Evolutionary conservation across 2,888 invertebrate genomes (phyloP).

Genomic region (Acheta domesticus): DNA sequence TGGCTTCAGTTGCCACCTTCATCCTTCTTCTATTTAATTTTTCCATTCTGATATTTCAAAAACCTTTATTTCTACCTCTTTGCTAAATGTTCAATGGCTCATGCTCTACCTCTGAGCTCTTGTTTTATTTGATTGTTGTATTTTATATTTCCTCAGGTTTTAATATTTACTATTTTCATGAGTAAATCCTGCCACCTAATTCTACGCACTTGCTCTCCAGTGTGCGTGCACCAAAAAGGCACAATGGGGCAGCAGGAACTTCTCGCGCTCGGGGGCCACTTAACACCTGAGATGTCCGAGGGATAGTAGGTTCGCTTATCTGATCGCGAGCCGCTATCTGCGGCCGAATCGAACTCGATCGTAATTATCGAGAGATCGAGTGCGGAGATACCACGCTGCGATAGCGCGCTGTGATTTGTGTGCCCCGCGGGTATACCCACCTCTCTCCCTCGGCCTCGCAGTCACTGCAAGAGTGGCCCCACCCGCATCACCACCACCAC

Average conservation of each 20-base stretch:
- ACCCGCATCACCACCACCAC: background rate
- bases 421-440: too few relatives aligned
- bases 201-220: background rate
- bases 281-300: slow-evolving; percentile 4
- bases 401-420: background rate
- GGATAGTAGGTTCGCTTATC: background rate
- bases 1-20: too few relatives aligned
- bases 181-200: too few relatives aligned
- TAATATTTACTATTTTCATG: too few relatives aligned
- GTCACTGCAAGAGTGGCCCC: background rate
- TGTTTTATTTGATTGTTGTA: too few relatives aligned
- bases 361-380: background rate
- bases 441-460: too few relatives aligned
- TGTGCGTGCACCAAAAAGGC: background rate
- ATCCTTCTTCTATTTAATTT: too few relatives aligned
- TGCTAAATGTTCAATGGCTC: too few relatives aligned
- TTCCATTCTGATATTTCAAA: too few relatives aligned
- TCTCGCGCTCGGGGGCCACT: background rate
- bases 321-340: slow-evolving; percentile 7
- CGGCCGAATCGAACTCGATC: background rate
- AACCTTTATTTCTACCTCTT: too few relatives aligned
- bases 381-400: background rate
- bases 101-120: too few relatives aligned
- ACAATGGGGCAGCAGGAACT: background rate
- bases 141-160: too few relatives aligned